These are phyloP conservation scores for Neoscelio sp. DNA, from an alignment of 2,888 invertebrate species.

Conservation along the genomic window DNA sequence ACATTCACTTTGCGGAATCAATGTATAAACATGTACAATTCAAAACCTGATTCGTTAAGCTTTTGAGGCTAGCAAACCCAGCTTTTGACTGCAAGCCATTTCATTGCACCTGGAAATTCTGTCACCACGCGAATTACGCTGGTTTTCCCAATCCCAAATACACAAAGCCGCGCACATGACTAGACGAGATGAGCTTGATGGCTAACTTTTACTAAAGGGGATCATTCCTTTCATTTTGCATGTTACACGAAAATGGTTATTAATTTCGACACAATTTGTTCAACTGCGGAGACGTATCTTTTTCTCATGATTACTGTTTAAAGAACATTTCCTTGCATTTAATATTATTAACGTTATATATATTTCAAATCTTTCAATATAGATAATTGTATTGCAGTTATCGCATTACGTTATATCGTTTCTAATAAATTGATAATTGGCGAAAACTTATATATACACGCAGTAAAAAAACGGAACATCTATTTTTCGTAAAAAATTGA, in stretches of 20 bases:
- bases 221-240: conserved; percentile 39
- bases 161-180: conserved; percentile 62
- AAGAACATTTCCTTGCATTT: background rate
- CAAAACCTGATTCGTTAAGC: conserved; percentile 60
- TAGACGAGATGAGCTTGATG: conserved; percentile 54
- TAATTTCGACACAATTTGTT: conserved; percentile 26
- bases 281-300: too few relatives aligned
- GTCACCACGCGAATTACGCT: conserved; percentile 66
- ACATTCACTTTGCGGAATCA: conserved; percentile 17
- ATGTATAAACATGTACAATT: conserved; percentile 50
- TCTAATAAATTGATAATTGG: too few relatives aligned
- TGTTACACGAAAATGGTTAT: conserved; percentile 37
- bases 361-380: too few relatives aligned
- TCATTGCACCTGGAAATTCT: conserved; percentile 64
- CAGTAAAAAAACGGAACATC: too few relatives aligned
- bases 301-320: background rate
- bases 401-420: background rate
- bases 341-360: background rate
- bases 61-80: conserved; percentile 57
- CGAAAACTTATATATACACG: too few relatives aligned
- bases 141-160: conserved; percentile 63
- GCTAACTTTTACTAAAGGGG: conserved; percentile 55
- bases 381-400: too few relatives aligned
- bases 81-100: conserved; percentile 84
- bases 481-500: too few relatives aligned